Percentiles rank a stretch among this genome's conserved stretches.
These are phyloP conservation scores for Agelas oroides DNA, from an alignment of 37 sponge, comb jelly and placozoan species.

Conservation along the genomic window DNA sequence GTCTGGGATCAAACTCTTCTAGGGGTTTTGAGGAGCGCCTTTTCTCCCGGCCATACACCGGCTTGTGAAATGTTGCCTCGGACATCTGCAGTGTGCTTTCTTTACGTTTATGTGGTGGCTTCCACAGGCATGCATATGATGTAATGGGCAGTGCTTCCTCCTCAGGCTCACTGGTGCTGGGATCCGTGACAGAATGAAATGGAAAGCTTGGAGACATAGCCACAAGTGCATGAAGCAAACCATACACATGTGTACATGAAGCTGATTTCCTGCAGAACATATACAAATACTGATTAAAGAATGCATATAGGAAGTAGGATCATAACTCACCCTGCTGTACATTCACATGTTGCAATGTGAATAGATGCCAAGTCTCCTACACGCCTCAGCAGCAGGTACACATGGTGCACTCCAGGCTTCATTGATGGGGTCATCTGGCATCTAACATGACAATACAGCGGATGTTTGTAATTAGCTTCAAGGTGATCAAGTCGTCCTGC, in stretches of 20 bases:
- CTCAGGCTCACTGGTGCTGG: background rate
- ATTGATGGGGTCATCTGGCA: constrained; percentile 32
- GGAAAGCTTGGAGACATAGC: background rate
- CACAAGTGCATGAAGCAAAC: constrained; percentile 25
- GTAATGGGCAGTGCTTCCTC: constrained; percentile 37
- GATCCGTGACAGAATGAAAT: background rate
- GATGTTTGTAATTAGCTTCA: constrained; percentile 25
- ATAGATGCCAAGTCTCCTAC: background rate
- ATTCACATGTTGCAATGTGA: constrained; percentile 20
- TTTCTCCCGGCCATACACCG: constrained; percentile 45
- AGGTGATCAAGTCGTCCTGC: constrained; percentile 19
- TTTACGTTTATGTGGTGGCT: constrained; percentile 36
- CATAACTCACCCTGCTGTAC: constrained; percentile 25
- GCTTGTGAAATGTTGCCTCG: constrained; percentile 49
- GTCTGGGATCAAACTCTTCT: constrained; percentile 58
- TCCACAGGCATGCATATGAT: constrained; percentile 44
- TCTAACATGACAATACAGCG: constrained; percentile 16
- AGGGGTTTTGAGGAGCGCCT: constrained; percentile 5
- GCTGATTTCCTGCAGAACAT: constrained; percentile 15
- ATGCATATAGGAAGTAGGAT: background rate
- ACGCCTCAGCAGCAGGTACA: constrained; percentile 6
- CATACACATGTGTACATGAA: constrained; percentile 41
- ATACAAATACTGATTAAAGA: background rate
- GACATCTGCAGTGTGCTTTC: constrained; percentile 33
- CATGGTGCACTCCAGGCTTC: constrained; percentile 32